These are phyloP conservation scores for Drosophila kuntzei DNA, from an alignment of 2,888 invertebrate species.

Conservation along the genomic window DNA sequence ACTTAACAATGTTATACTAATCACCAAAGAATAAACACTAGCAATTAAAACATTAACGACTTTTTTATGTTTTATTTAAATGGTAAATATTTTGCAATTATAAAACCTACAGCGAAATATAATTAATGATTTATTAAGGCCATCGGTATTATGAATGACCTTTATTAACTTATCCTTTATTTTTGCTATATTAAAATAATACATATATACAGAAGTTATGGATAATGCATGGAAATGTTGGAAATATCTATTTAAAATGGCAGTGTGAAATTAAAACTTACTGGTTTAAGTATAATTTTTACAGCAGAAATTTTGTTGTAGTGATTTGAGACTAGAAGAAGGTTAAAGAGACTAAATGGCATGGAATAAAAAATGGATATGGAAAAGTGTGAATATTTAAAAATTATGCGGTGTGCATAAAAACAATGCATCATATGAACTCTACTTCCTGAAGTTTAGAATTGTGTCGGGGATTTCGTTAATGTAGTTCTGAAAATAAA, in stretches of 20 bases:
- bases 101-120: slow-evolving; percentile 68
- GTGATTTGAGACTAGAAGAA: slow-evolving; percentile 64
- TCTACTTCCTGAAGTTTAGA: slow-evolving; percentile 84
- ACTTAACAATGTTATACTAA: slow-evolving; percentile 14
- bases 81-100: slow-evolving; percentile 57
- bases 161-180: slow-evolving; percentile 60
- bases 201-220: slow-evolving; percentile 80
- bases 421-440: not conserved
- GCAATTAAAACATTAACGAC: slow-evolving; percentile 17
- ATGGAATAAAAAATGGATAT: slow-evolving; percentile 5
- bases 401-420: not conserved
- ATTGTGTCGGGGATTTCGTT: slow-evolving; percentile 86
- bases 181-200: slow-evolving; percentile 83
- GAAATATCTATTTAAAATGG: slow-evolving; percentile 63
- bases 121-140: slow-evolving; percentile 8
- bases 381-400: slow-evolving; percentile 9
- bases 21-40: slow-evolving; percentile 33
- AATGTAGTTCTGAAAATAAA: slow-evolving; percentile 84
- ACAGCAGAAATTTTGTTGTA: slow-evolving; percentile 24
- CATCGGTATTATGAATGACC: slow-evolving; percentile 7
- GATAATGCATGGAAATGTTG: slow-evolving; percentile 62
- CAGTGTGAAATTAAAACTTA: slow-evolving; percentile 60
- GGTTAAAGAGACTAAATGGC: slow-evolving; percentile 56
- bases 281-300: slow-evolving; percentile 37
- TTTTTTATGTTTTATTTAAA: slow-evolving; percentile 66